phyloP scores from a whole-genome alignment of 2,113 vertebrate species.

The Delphinus delphis region DNA sequence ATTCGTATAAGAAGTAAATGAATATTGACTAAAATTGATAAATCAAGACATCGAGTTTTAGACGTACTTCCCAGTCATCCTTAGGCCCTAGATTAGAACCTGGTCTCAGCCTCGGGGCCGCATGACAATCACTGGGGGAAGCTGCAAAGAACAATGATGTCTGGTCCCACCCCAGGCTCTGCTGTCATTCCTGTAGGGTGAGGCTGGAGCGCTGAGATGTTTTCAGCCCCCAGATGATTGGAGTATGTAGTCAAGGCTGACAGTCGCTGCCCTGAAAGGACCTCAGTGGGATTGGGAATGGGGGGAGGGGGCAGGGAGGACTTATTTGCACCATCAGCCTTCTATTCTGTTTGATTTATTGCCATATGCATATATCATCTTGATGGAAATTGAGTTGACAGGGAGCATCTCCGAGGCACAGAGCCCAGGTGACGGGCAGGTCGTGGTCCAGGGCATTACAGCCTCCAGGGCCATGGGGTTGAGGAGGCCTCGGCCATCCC shows the following conservation, averaged over 20 bases:
- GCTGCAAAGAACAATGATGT: background rate
- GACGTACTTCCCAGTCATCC: background rate
- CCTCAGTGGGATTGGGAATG: background rate
- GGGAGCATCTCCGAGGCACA: background rate
- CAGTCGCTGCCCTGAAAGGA: background rate
- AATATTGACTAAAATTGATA: background rate
- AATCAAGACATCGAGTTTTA: background rate
- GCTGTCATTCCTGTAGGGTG: background rate
- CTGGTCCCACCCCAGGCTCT: background rate
- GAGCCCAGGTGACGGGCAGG: background rate
- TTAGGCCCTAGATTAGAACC: background rate
- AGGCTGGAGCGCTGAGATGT: background rate
- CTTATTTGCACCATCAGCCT: background rate
- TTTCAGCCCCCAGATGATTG: background rate
- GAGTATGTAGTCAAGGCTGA: background rate
- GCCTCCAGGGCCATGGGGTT: no score
- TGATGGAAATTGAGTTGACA: background rate
- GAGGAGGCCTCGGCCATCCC: rapidly evolving
- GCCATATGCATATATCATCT: background rate
- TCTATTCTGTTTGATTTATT: background rate
- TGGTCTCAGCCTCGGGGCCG: background rate
- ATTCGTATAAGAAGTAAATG: background rate
- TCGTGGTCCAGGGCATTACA: no score
- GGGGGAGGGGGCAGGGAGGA: no score
- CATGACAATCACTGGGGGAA: background rate